These are phyloP conservation scores for Trochalopteron elliotii DNA, from an alignment of 2,113 vertebrate species.

Conservation along the genomic window DNA sequence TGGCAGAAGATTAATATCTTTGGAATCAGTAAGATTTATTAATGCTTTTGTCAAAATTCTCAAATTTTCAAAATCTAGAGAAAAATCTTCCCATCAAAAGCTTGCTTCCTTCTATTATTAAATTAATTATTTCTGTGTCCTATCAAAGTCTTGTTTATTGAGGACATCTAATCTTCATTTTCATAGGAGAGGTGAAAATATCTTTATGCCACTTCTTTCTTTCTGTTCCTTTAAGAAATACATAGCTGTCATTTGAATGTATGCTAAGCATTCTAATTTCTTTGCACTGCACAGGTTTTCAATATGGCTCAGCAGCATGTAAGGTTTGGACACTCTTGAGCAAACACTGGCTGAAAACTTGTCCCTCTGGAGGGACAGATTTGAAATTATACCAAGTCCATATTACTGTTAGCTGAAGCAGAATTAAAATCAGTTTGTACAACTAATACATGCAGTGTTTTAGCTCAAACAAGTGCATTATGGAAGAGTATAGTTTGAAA, in stretches of 20 bases:
- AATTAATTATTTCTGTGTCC: background rate
- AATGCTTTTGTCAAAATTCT: background rate
- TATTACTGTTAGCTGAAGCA: background rate
- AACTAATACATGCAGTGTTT: background rate
- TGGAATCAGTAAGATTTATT: background rate
- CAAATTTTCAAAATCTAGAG: background rate
- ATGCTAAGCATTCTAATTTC: background rate
- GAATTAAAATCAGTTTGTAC: background rate
- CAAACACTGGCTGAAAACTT: background rate
- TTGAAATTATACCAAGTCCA: background rate
- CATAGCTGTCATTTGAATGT: background rate
- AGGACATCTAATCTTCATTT: background rate
- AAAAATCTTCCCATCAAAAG: background rate
- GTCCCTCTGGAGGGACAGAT: background rate
- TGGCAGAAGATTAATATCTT: background rate
- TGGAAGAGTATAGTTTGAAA: slow-evolving; percentile 1
- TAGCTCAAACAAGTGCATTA: background rate
- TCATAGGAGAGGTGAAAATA: background rate
- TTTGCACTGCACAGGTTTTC: background rate
- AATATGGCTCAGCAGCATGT: background rate
- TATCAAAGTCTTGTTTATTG: background rate
- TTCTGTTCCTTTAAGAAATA: background rate
- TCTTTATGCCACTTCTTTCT: background rate
- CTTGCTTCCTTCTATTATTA: background rate
- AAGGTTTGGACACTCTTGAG: background rate